phyloP scores from a whole-genome alignment of 2,797 vertebrate genomes.

The Bradypodion pumilum region DNA sequence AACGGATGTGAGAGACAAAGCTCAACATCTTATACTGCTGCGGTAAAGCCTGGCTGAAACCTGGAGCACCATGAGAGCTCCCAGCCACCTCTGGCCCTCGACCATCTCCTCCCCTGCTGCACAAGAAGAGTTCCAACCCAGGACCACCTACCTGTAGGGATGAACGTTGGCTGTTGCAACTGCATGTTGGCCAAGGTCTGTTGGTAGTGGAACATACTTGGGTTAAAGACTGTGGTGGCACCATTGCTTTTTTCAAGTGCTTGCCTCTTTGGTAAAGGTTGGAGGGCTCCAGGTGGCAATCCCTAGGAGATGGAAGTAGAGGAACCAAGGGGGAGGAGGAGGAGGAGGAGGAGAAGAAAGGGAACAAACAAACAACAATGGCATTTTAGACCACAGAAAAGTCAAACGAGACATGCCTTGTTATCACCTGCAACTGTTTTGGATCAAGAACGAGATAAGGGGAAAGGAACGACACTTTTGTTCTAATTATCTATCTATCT shows the following conservation, averaged over 20 bases:
- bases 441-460: conserved; percentile 38
- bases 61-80: no score
- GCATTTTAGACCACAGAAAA: conserved; percentile 47
- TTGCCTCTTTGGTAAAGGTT: conserved; percentile 93
- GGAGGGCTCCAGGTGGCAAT: conserved; percentile 87
- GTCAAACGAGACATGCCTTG: conserved; percentile 37
- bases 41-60: no score
- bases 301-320: conserved; percentile 77
- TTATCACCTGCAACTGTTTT: conserved; percentile 57
- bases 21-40: no score
- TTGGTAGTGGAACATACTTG: conserved; percentile 97
- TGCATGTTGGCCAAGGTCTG: conserved; percentile 97
- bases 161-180: conserved; percentile 87
- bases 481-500: no score
- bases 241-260: conserved; percentile 94
- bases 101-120: no score
- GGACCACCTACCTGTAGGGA: conserved; percentile 88
- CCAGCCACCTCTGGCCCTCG: background rate
- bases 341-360: conserved; percentile 30
- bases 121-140: background rate
- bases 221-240: conserved; percentile 90
- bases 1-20: no score
- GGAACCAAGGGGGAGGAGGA: conserved; percentile 78
- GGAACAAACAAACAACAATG: conserved; percentile 30
- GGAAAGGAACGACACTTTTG: background rate